Percentiles rank a stretch among this genome's conserved stretches.
Evolutionary conservation across 2,888 invertebrate genomes (phyloP).

Genomic region (Eupithecia pulchellata): DNA sequence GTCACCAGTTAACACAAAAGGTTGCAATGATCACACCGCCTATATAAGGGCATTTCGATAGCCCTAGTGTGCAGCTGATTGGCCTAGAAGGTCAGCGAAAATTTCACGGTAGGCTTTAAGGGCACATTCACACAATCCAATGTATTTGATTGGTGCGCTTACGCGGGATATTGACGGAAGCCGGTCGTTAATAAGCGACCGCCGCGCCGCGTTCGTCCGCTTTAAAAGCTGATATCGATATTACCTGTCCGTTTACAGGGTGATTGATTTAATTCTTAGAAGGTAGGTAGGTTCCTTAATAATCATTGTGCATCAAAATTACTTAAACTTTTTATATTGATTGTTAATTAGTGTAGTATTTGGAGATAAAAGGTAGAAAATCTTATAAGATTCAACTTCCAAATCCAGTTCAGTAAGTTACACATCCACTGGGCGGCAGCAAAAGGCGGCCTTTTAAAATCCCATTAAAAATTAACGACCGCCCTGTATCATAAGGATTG

Average conservation of each 20-base stretch:
- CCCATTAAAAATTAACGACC: slow-evolving; percentile 30
- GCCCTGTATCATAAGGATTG: slow-evolving; percentile 67
- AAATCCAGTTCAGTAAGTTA: slow-evolving; percentile 4
- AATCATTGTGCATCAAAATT: background rate
- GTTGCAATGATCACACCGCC: slow-evolving; percentile 13
- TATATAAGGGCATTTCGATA: slow-evolving; percentile 26
- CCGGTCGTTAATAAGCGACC: slow-evolving; percentile 75
- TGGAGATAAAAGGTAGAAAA: background rate
- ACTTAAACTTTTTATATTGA: background rate
- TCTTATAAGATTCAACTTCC: slow-evolving; percentile 15
- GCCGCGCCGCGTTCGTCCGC: too few species aligned
- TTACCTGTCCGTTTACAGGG: slow-evolving; percentile 28
- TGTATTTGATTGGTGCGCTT: slow-evolving; percentile 52
- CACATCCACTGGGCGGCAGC: background rate
- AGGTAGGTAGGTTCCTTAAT: background rate
- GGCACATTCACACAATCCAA: slow-evolving; percentile 39
- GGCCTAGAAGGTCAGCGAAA: slow-evolving; percentile 55
- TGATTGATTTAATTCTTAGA: slow-evolving; percentile 22
- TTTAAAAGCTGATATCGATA: slow-evolving; percentile 58
- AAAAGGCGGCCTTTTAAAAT: slow-evolving; percentile 30
- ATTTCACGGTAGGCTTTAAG: slow-evolving; percentile 61
- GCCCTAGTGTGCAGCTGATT: slow-evolving; percentile 41
- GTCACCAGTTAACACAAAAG: slow-evolving; percentile 5
- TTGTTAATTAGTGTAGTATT: background rate
- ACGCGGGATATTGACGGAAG: slow-evolving; percentile 66